Conservation (phyloP, 2,797 vertebrate species). For the Trematomus bernacchii region DNA sequence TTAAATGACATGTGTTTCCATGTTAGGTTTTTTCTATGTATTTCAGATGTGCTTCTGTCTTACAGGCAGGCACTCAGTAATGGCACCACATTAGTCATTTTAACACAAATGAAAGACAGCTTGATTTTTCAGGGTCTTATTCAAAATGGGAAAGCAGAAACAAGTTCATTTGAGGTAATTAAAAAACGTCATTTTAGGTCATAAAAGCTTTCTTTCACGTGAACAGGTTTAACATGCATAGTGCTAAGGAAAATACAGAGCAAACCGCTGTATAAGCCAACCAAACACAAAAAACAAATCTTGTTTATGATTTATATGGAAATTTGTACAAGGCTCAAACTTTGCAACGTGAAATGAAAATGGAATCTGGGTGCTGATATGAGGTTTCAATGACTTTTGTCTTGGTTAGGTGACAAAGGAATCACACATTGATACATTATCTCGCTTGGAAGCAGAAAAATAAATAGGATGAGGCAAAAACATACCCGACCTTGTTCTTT, state of each 20-base stretch:
- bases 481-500: constrained; percentile 25
- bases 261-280: constrained; percentile 4
- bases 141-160: constrained; percentile 7
- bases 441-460: not conserved
- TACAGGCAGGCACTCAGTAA: not conserved
- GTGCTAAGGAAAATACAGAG: constrained; percentile 31
- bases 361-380: constrained; percentile 51
- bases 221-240: constrained; percentile 7
- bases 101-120: not conserved
- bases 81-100: constrained; percentile 12
- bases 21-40: not conserved
- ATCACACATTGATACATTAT: constrained; percentile 16
- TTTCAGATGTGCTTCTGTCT: not conserved
- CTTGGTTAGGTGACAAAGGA: constrained; percentile 43
- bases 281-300: constrained; percentile 42
- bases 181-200: not conserved
- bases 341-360: constrained; percentile 55
- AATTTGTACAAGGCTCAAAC: constrained; percentile 57
- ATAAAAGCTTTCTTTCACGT: constrained; percentile 5
- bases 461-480: constrained; percentile 33
- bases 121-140: constrained; percentile 15
- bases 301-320: constrained; percentile 71
- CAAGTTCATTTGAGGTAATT: constrained; percentile 8
- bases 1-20: not conserved
- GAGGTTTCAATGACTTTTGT: constrained; percentile 51